phyloP scores from a whole-genome alignment of 64 coral and sea anemone species.

The Dendronephthya gigantea region DNA sequence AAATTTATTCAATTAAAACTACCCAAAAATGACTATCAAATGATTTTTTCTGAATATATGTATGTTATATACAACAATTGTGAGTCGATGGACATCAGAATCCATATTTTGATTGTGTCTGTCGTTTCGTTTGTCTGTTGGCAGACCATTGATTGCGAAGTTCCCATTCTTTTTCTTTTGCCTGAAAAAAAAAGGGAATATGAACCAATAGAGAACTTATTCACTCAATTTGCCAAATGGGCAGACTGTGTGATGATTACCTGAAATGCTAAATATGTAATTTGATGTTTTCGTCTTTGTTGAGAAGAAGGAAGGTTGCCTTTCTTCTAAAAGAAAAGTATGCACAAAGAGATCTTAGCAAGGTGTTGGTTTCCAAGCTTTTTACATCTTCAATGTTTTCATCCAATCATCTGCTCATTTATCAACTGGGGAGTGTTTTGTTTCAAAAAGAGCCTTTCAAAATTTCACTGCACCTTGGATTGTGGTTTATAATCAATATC shows the following conservation, averaged over 20 bases:
- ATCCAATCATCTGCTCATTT: no score
- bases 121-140: constrained; percentile 54
- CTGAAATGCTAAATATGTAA: constrained; percentile 58
- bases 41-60: no score
- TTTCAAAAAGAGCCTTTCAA: no score
- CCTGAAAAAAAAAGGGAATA: constrained; percentile 18
- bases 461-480: constrained; percentile 52
- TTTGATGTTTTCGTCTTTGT: constrained; percentile 67
- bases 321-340: constrained; percentile 35
- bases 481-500: constrained; percentile 49
- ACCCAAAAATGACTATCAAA: no score
- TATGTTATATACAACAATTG: no score
- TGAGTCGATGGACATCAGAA: not conserved
- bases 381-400: no score
- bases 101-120: constrained; percentile 60
- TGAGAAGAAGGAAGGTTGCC: constrained; percentile 56
- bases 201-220: not conserved
- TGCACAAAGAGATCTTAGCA: no score
- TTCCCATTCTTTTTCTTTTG: constrained; percentile 61
- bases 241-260: constrained; percentile 1
- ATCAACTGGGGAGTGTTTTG: no score
- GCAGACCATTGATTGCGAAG: constrained; percentile 52
- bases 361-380: no score
- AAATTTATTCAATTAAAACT: no score
- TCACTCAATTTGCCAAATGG: no score